These are phyloP conservation scores for Gambusia affinis DNA, from an alignment of 2,113 vertebrate species.

Conservation along the genomic window DNA sequence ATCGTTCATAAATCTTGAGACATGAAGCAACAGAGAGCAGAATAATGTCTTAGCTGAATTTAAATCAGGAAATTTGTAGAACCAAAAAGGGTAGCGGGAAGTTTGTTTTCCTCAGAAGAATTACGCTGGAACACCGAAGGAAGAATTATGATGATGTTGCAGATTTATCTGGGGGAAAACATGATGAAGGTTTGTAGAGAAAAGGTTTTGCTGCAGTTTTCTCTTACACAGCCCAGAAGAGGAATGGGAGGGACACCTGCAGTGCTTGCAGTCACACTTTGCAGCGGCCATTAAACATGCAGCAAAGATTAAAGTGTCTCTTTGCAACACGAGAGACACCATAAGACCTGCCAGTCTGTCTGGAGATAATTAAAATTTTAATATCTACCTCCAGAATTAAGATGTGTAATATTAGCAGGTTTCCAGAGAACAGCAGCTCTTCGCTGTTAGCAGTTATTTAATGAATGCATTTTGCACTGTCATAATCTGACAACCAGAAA, in stretches of 20 bases:
- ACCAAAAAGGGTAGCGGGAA: neutral
- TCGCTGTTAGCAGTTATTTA: constrained; percentile 3
- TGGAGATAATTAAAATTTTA: constrained; percentile 13
- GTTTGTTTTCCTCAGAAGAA: neutral
- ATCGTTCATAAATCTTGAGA: constrained; percentile 33
- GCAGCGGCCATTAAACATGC: constrained; percentile 46
- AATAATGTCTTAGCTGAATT: neutral
- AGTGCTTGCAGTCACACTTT: constrained; percentile 52
- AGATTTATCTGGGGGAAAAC: constrained; percentile 20
- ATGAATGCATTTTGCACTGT: constrained; percentile 30
- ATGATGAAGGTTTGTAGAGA: constrained; percentile 26
- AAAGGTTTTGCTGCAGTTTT: constrained; percentile 55
- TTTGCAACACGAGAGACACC: constrained; percentile 16
- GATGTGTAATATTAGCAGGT: neutral
- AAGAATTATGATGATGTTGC: constrained; percentile 22
- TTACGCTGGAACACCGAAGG: constrained; percentile 1
- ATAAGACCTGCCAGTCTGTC: neutral
- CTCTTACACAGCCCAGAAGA: constrained; percentile 50
- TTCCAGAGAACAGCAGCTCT: neutral
- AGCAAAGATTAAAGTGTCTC: constrained; percentile 37
- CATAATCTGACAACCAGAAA: constrained; percentile 26
- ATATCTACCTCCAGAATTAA: constrained; percentile 9
- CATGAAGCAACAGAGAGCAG: neutral
- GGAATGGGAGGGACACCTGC: constrained; percentile 51
- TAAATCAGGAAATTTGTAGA: constrained; percentile 6